Evolutionary conservation across 2,113 vertebrate genomes (phyloP), one percentile per base, ranked within the genome.

Genomic region (Lophochroa leadbeateri): DNA sequence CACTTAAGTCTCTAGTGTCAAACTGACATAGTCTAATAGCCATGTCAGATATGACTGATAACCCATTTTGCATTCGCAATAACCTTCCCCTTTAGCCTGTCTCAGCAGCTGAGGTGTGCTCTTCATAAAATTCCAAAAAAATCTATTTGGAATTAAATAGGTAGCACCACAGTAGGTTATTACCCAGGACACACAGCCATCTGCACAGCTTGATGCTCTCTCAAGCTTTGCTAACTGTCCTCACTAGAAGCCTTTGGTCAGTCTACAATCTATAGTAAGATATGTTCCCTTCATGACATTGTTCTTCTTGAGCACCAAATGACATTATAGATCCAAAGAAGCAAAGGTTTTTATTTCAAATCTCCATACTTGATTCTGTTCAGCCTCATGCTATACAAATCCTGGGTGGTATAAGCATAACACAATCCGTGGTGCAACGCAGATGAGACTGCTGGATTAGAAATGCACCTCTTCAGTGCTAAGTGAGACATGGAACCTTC

Each of bases 71-170:
- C 12, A 81, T 29, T 33, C 77, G n/a, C 28, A 49, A 27, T 53
- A 28, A 43, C 16, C 7, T 50, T 86, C 8, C 11, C 13, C 2
- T 3, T 47, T 52, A 44, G 4, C 39, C 27, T 65, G 4, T 17
- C 33, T 52, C 6, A 2, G 16, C 19, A 53, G 17, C 1, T 0
- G 35, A 72, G 5, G 2, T 12, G 1, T 2, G 1, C 2, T n/a
- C 5, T 72, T 53, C 29, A 57, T 47, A 53, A 58, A 58, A 71
- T 37, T 41, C 3, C 1, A 12, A 39, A 35, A 35, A 50, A 27
- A 1, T 15, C 57, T 53, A 9, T 28, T 49, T 41, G 14, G 18
- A 3, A 46, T 60, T 50, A n/a, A 1, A 37, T 2, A 18, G 6
- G 2, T 25, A 50, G 31, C 8, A 27, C 17, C 25, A 65, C 7